Conservation (phyloP, 2,888 invertebrate genomes). For the Metacarcinus magister region DNA sequence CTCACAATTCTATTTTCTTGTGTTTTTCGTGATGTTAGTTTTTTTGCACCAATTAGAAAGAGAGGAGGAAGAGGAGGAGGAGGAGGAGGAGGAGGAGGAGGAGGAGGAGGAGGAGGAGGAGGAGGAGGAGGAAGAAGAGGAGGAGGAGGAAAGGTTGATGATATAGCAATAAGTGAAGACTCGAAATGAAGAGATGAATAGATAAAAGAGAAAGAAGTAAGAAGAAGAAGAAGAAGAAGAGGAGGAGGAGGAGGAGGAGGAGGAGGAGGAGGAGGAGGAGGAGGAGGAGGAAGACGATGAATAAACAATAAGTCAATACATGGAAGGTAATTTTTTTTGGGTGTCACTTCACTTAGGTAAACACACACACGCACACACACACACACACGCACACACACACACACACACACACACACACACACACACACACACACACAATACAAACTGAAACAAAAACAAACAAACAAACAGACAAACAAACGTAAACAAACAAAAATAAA, state of each 20-base stretch:
- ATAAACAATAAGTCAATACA: background rate
- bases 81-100: constrained; percentile 42
- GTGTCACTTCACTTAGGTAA: background rate
- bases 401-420: background rate
- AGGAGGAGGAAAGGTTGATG: background rate
- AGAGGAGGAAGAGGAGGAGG: no score
- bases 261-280: background rate
- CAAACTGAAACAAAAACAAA: background rate
- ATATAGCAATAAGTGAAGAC: no score
- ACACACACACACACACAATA: no score
- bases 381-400: background rate
- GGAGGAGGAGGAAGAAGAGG: constrained; percentile 20
- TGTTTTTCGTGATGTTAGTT: background rate
- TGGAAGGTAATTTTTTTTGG: background rate
- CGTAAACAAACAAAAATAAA: background rate
- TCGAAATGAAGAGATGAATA: background rate
- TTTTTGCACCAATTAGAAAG: background rate
- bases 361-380: no score
- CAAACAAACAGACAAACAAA: background rate
- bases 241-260: background rate
- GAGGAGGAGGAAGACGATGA: background rate
- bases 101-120: background rate
- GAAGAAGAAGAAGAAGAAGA: background rate
- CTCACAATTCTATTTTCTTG: background rate
- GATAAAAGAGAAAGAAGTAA: background rate